Evolutionary conservation across 2,113 vertebrate species (phyloP).

Genomic region (Tenrec ecaudatus): DNA sequence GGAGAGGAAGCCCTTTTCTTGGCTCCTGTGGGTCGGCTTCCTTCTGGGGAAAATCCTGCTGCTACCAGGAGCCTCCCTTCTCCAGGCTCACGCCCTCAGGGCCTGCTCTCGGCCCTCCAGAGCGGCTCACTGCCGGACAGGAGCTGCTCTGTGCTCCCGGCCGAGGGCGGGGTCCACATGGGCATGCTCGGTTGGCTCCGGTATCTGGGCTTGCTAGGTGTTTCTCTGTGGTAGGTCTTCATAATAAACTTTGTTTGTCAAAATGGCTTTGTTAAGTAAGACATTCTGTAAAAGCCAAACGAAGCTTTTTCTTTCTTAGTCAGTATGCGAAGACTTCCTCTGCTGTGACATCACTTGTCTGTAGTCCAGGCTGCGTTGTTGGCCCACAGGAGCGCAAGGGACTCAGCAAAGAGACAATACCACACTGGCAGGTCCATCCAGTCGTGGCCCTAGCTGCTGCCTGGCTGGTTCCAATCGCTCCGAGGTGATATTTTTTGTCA

Average conservation of each 20-base stretch:
- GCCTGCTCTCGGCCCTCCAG: neutral
- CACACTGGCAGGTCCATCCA: neutral
- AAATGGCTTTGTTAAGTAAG: slow-evolving; percentile 17
- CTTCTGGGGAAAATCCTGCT: slow-evolving; percentile 25
- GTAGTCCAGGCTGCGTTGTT: neutral
- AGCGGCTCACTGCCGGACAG: neutral
- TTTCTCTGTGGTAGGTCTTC: slow-evolving; percentile 2
- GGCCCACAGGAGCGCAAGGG: neutral
- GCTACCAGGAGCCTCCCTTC: neutral
- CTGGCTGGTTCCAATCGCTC: slow-evolving; percentile 3
- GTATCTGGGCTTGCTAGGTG: neutral
- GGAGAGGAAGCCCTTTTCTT: slow-evolving; percentile 42
- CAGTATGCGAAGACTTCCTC: neutral
- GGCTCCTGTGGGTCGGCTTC: slow-evolving; percentile 29
- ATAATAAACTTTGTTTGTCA: neutral
- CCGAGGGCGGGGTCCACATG: fast-evolving
- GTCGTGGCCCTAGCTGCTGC: neutral
- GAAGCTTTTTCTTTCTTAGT: neutral
- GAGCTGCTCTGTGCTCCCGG: neutral
- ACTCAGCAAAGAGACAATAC: neutral
- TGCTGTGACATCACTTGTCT: neutral
- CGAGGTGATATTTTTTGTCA: neutral
- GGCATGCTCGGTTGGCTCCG: neutral
- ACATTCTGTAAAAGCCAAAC: neutral
- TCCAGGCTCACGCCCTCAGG: neutral